Evolutionary conservation across 2,888 invertebrate genomes (phyloP).

Genomic region (Aricia artaxerxes): DNA sequence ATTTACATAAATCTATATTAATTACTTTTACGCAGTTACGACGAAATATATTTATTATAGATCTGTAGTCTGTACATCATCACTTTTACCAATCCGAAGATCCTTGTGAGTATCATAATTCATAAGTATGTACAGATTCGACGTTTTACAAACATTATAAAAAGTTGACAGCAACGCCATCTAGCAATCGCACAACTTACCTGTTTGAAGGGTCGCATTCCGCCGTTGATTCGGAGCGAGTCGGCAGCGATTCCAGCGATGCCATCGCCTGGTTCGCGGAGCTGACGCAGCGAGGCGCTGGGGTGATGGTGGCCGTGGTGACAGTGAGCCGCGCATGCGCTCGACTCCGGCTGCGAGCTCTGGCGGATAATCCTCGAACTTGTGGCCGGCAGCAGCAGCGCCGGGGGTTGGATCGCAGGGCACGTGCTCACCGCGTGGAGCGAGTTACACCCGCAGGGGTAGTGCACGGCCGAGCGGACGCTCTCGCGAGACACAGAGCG

Average conservation of each 20-base stretch:
- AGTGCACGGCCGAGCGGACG: constrained; percentile 86
- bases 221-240: constrained; percentile 96
- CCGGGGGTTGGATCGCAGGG: constrained; percentile 85
- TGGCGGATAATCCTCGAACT: constrained; percentile 92
- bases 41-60: too few relatives aligned
- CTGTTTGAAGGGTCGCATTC: constrained; percentile 97
- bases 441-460: constrained; percentile 81
- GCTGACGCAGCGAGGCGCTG: constrained; percentile 92
- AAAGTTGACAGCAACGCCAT: constrained; percentile 53
- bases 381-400: constrained; percentile 86
- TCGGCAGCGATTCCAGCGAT: constrained; percentile 98
- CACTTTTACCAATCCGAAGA: neutral
- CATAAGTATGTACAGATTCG: neutral
- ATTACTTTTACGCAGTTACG: neutral
- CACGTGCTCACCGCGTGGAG: constrained; percentile 82
- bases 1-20: neutral
- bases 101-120: neutral
- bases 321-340: constrained; percentile 83
- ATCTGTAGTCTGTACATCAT: neutral
- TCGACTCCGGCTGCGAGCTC: constrained; percentile 91
- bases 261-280: constrained; percentile 90
- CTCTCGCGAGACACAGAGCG: constrained; percentile 92
- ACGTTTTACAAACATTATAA: neutral
- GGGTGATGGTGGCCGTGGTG: constrained; percentile 85
- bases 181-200: constrained; percentile 78